Evolutionary conservation across 2,113 vertebrate species (phyloP), one percentile per base, ranked within the genome.

Genomic region (Peromyscus leucopus): DNA sequence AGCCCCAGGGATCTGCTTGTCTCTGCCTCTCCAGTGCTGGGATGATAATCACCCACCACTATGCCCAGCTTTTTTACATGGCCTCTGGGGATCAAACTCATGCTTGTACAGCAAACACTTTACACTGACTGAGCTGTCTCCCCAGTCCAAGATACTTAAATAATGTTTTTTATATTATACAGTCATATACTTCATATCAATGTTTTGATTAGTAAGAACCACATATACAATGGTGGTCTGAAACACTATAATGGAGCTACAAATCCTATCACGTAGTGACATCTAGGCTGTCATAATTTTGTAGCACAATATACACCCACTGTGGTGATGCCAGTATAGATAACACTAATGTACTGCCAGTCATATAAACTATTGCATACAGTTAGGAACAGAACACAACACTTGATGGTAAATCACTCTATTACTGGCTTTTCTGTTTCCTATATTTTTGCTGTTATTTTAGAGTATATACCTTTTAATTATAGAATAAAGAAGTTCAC

Each of bases 81-180:
- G 16, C 33, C 69, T 36, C 31, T 69, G 31, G 67, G 67, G 31
- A 39, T 71, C 71, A 72, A 39, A 72, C 7, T 72, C 36, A 72
- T 39, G 71, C 75, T 78, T 78, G 75, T 24, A 46, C 12, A 46
- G 74, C 39, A 75, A 75, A 8, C 74, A 46, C 3, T 26, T 79
- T 51, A 79, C 42, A 76, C 39, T 46, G 74, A 76, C 46, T 48
- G 26, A 78, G 10, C 46, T 51, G 46, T 51, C 46, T 51, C 26
- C 28, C 76, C 12, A 79, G 46, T 28, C 15, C 46, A 79, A 48
- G 16, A 82, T 82, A 80, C 2, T 26, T 84, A 94, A 96, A 87
- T 90, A 93, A 86, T 65, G 22, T 63, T 79, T 76, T 88, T 90
- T 74, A 57, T 42, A 79, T 67, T 85, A 36, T 48, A 89, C 46